phyloP scores from a whole-genome alignment of 2,113 vertebrate species.

The Pantherophis guttatus region DNA sequence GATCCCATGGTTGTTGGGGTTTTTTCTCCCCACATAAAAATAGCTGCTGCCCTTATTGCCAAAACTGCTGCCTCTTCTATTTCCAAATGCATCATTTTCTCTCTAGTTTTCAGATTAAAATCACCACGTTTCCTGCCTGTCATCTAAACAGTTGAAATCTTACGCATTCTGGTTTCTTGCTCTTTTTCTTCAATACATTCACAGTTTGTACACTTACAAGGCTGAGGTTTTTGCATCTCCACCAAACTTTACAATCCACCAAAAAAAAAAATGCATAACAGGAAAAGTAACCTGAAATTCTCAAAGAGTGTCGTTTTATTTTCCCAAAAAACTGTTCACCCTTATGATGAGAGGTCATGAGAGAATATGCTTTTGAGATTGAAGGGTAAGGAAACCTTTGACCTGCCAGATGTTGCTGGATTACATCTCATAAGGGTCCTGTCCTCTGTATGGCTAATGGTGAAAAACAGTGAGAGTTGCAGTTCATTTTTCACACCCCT shows the following conservation, averaged over 20 bases:
- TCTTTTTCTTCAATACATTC: not conserved
- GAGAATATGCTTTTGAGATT: not conserved
- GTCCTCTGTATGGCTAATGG: not conserved
- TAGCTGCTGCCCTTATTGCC: not conserved
- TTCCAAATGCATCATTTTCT: not conserved
- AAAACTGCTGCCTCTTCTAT: not conserved
- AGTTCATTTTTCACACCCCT: not conserved
- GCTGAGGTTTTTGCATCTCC: not conserved
- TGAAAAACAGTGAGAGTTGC: not conserved
- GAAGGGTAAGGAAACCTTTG: not conserved
- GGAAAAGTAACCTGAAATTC: not conserved
- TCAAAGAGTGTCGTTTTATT: not conserved
- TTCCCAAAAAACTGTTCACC: not conserved
- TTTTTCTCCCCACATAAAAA: not conserved
- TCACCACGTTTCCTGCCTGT: not conserved
- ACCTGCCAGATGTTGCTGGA: not conserved
- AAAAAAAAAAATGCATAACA: not conserved
- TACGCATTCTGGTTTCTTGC: not conserved
- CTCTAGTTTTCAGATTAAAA: not conserved
- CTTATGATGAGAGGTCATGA: not conserved
- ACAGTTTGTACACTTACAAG: not conserved
- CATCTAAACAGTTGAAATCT: not conserved
- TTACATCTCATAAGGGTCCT: not conserved
- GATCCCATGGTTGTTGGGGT: no score
- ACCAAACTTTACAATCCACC: not conserved